Conservation (phyloP, 2,888 invertebrate species). For the Calameuta filiformis region DNA sequence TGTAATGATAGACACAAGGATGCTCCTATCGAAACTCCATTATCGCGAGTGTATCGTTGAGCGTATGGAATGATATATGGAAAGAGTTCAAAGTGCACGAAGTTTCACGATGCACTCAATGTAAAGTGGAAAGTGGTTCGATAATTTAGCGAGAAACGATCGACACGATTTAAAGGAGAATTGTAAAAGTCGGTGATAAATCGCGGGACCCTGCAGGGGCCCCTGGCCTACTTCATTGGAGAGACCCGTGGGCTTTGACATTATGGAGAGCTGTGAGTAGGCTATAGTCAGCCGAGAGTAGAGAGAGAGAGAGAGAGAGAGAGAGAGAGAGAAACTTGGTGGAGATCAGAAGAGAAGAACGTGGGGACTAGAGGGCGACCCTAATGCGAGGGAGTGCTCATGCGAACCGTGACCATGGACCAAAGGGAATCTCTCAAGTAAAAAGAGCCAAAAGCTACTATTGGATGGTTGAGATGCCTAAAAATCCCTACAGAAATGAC, state of each 20-base stretch:
- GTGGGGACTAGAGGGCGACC: slow-evolving; percentile 33
- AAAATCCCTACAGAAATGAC: neutral
- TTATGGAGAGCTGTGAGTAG: slow-evolving; percentile 37
- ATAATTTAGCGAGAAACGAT: neutral
- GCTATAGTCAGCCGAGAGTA: slow-evolving; percentile 6
- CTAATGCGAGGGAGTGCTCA: slow-evolving; percentile 49
- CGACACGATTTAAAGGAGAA: neutral
- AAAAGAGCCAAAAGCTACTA: slow-evolving; percentile 32
- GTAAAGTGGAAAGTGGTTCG: neutral
- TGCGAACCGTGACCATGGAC: slow-evolving; percentile 37
- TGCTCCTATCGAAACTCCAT: neutral
- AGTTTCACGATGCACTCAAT: neutral
- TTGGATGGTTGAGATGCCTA: neutral
- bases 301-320: slow-evolving; percentile 38
- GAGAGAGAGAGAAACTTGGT: slow-evolving; percentile 21
- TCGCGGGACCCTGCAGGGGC: slow-evolving; percentile 2
- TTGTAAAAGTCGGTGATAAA: neutral
- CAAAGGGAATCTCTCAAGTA: slow-evolving; percentile 54
- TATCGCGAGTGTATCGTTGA: neutral
- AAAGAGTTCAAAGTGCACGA: neutral
- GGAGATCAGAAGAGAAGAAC: slow-evolving; percentile 9
- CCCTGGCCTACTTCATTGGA: slow-evolving; percentile 42
- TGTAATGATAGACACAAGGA: neutral
- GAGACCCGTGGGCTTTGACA: slow-evolving; percentile 45
- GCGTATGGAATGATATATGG: neutral